These are phyloP conservation scores for Druon quercuslanigerum DNA, from an alignment of 1,140 invertebrate genomes.

Conservation along the genomic window DNA sequence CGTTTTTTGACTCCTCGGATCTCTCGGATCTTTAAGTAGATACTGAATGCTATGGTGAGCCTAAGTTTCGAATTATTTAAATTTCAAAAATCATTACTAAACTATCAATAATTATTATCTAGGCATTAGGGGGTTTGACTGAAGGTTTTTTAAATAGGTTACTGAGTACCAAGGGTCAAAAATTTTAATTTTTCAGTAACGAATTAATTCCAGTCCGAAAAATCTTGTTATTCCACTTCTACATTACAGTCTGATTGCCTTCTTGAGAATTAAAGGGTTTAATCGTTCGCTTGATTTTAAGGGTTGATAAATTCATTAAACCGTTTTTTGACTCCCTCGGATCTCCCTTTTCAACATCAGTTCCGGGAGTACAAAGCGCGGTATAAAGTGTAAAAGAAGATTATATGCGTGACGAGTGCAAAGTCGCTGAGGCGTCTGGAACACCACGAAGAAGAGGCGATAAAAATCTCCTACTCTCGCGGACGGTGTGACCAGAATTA, in stretches of 20 bases:
- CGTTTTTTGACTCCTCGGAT: background rate
- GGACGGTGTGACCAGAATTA: slow-evolving; percentile 67
- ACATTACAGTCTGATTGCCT: background rate
- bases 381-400: slow-evolving; percentile 39
- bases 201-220: too few relatives aligned
- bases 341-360: background rate
- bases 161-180: too few relatives aligned
- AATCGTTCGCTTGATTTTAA: background rate
- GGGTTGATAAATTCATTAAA: background rate
- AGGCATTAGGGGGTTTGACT: too few relatives aligned
- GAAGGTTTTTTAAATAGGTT: too few relatives aligned
- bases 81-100: too few relatives aligned
- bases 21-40: background rate
- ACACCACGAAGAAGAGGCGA: slow-evolving; percentile 42
- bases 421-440: slow-evolving; percentile 55
- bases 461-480: slow-evolving; percentile 62
- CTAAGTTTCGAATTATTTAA: too few relatives aligned
- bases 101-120: too few relatives aligned
- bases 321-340: background rate
- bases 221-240: too few relatives aligned
- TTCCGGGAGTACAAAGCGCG: background rate
- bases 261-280: background rate
- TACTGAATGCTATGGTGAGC: too few relatives aligned
- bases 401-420: slow-evolving; percentile 56
- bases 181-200: too few relatives aligned